Conservation (phyloP, 1,140 invertebrate species). For the Drosophila nigromelanica region DNA sequence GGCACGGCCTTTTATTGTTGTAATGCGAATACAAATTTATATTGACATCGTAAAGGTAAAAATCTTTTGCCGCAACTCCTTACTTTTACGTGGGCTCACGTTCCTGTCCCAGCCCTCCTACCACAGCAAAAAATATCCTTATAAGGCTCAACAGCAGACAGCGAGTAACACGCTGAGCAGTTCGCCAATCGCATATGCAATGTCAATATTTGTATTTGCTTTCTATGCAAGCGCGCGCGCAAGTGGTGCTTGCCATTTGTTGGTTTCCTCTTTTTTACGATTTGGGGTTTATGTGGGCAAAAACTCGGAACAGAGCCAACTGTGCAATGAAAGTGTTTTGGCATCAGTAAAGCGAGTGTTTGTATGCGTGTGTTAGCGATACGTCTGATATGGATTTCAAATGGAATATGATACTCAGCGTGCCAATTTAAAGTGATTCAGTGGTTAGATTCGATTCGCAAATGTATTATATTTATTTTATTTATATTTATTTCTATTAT, state of each 20-base stretch:
- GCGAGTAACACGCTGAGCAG: constrained; percentile 21
- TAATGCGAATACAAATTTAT: constrained; percentile 83
- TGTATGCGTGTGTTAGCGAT: neutral
- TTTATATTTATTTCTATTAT: no score
- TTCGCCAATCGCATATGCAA: constrained; percentile 76
- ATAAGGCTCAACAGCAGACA: constrained; percentile 33
- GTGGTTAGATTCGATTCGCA: neutral
- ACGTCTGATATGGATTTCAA: constrained; percentile 29
- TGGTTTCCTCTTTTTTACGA: constrained; percentile 68
- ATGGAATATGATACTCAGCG: constrained; percentile 28
- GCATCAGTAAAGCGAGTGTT: constrained; percentile 15
- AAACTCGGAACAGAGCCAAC: constrained; percentile 2
- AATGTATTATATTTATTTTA: neutral
- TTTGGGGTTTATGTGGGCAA: constrained; percentile 62
- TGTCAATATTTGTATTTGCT: constrained; percentile 81
- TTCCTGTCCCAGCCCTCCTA: neutral
- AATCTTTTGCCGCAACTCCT: constrained; percentile 67
- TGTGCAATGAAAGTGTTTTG: constrained; percentile 37
- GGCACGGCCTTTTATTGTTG: constrained; percentile 63
- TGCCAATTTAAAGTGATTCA: constrained; percentile 30
- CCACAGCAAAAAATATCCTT: constrained; percentile 12
- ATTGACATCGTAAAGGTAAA: constrained; percentile 82
- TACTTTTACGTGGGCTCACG: constrained; percentile 60
- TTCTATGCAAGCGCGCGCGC: constrained; percentile 65
- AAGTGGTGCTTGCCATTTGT: constrained; percentile 58